Conservation (phyloP, 2,113 vertebrate genomes). For the Cinclus mexicanus region DNA sequence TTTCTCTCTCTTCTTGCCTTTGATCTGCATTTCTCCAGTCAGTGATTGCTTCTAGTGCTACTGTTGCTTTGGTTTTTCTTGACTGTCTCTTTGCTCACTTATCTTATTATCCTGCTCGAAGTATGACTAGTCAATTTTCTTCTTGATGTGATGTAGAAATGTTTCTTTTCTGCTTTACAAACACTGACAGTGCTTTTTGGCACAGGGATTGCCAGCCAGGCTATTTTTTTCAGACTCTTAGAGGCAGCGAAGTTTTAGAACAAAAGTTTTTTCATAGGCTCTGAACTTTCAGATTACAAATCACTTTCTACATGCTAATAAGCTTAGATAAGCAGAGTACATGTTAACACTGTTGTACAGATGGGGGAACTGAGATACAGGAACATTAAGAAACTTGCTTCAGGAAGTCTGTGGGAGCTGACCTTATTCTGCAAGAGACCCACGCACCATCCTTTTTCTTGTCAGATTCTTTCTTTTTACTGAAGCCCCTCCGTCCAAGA, state of each 20-base stretch:
- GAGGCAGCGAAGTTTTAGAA: neutral
- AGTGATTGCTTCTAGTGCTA: conserved; percentile 1
- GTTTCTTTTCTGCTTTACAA: conserved; percentile 40
- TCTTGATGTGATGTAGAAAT: conserved; percentile 35
- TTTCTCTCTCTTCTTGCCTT: neutral
- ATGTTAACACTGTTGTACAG: conserved; percentile 51
- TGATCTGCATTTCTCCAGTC: conserved; percentile 1
- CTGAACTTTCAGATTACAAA: conserved; percentile 27
- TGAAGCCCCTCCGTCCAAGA: conserved; percentile 1
- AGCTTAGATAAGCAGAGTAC: conserved; percentile 44
- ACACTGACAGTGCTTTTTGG: conserved; percentile 6
- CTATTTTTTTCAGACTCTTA: neutral
- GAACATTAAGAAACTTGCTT: conserved; percentile 52
- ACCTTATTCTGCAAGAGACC: conserved; percentile 51
- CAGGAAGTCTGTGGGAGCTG: conserved; percentile 62
- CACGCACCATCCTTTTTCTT: conserved; percentile 60
- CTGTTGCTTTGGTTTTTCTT: conserved; percentile 12
- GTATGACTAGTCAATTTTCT: conserved; percentile 65
- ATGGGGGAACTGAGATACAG: conserved; percentile 12
- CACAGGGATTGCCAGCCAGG: neutral
- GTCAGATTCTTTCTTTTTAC: conserved; percentile 36
- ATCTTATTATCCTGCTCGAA: conserved; percentile 30
- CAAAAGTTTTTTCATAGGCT: conserved; percentile 12
- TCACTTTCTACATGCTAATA: conserved; percentile 26
- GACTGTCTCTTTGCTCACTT: conserved; percentile 32